Evolutionary conservation across 2,888 invertebrate species (phyloP).

Genomic region (Oscheius myriophilus): DNA sequence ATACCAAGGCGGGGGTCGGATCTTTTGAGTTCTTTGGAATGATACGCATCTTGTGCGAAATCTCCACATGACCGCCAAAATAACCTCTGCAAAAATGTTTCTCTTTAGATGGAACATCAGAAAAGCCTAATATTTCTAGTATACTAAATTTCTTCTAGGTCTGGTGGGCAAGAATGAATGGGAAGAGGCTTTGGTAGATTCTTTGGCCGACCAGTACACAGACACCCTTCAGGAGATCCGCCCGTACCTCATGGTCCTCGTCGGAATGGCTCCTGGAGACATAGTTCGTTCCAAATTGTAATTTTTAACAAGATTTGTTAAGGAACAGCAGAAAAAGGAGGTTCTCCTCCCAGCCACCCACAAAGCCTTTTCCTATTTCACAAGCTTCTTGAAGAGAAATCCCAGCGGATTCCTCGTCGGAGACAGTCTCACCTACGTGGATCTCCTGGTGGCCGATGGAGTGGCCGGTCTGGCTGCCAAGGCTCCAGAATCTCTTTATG

Average conservation of each 20-base stretch:
- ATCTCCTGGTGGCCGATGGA: slow-evolving; percentile 53
- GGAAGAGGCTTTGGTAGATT: slow-evolving; percentile 53
- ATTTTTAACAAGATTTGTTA: neutral
- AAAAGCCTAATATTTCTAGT: no score
- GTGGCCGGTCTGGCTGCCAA: slow-evolving; percentile 33
- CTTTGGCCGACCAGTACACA: slow-evolving; percentile 54
- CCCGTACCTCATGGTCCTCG: slow-evolving; percentile 40
- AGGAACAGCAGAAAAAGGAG: slow-evolving; percentile 36
- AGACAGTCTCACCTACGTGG: slow-evolving; percentile 56
- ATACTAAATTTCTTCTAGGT: no score
- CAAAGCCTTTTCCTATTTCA: slow-evolving; percentile 53
- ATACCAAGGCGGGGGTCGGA: no score
- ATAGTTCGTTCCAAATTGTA: slow-evolving; percentile 13
- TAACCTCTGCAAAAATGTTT: no score
- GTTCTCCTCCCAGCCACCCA: slow-evolving; percentile 54
- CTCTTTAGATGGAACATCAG: no score
- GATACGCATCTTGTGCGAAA: no score
- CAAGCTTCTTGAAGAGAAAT: slow-evolving; percentile 40
- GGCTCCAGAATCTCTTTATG: slow-evolving; percentile 51
- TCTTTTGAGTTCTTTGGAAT: no score
- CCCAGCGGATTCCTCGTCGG: slow-evolving; percentile 56
- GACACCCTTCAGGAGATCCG: slow-evolving; percentile 43
- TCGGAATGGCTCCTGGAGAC: slow-evolving; percentile 51
- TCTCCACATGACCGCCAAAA: no score
- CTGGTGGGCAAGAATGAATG: slow-evolving; percentile 48